Evolutionary conservation across 2,797 vertebrate genomes (phyloP).

Genomic region (Avahi laniger): DNA sequence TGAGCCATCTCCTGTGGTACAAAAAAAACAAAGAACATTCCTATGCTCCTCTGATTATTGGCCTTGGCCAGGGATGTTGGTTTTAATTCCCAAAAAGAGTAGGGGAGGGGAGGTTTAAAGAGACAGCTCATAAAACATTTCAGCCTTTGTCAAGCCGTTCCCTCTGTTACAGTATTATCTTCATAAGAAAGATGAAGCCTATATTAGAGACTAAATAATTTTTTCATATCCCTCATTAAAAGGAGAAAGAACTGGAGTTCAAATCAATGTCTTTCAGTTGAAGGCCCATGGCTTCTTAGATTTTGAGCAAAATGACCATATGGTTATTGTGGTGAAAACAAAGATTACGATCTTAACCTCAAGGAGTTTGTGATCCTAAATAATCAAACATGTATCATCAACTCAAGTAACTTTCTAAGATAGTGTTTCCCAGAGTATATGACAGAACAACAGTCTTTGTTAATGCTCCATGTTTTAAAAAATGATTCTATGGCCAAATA

Average conservation of each 20-base stretch:
- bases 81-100: no score
- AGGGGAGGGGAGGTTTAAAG: no score
- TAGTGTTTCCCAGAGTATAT: background rate
- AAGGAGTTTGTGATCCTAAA: background rate
- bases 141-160: no score
- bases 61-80: no score
- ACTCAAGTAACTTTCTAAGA: background rate
- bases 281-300: background rate
- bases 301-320: background rate
- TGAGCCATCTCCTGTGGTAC: no score
- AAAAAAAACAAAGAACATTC: no score
- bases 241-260: background rate
- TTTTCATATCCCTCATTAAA: background rate
- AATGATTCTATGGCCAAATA: background rate
- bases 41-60: no score
- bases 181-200: background rate
- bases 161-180: background rate
- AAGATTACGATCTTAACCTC: background rate
- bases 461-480: background rate
- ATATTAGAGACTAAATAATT: background rate
- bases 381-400: background rate
- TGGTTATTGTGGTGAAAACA: background rate
- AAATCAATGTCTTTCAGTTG: background rate
- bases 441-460: background rate
- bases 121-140: no score